Base-by-base conservation (phyloP, 2,113 vertebrate species). In the Acanthochromis polyacanthus region DNA sequence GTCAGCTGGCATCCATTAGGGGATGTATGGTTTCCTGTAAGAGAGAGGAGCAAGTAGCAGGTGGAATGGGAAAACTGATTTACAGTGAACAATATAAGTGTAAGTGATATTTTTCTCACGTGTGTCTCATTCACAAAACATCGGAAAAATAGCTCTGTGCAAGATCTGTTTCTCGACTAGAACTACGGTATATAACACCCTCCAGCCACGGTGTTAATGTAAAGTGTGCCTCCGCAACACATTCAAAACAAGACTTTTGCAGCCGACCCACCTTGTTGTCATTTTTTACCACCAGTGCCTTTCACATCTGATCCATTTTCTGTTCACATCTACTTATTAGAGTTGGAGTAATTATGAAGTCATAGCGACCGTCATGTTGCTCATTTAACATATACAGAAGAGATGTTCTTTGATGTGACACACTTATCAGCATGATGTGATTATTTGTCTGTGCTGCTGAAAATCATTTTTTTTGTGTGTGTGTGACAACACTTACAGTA, bases 1-100 rank as follows among this genome's bases (percentile, higher is more conserved):
- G 78, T 85, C 77, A 71, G 71, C 67, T 74, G 69, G 61, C 67
- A 51, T 66, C 72, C 58, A 36, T 78, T 40, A 40, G 60, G 32
- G 76, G 71, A 23, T 45, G 30, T 78, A 23, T 74, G 60, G 51
- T 63, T 89, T 82, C 1, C 45, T 28, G 51, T 69, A 80, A 79
- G 66, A 23, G 25, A 25, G 3, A 28, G 36, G 22, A 64, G 53
- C 22, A 64, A 80, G 63, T n/a, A 71, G 48, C 61, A 68, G 72
- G 36, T 73, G 69, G 43, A 64, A 58, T 76, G 32, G 30, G 64
- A 79, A 75, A 76, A 38, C 46, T 32, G 10, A 59, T 55, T 60
- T 38, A 25, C 30, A 45, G 22, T 36, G 22, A 70, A 53, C 63
- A 60, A 30, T 63, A 15, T 48, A 58, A 73, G 51, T 46, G 22